phyloP scores from a whole-genome alignment of 2,797 vertebrate species.

The Gambelia wislizenii region DNA sequence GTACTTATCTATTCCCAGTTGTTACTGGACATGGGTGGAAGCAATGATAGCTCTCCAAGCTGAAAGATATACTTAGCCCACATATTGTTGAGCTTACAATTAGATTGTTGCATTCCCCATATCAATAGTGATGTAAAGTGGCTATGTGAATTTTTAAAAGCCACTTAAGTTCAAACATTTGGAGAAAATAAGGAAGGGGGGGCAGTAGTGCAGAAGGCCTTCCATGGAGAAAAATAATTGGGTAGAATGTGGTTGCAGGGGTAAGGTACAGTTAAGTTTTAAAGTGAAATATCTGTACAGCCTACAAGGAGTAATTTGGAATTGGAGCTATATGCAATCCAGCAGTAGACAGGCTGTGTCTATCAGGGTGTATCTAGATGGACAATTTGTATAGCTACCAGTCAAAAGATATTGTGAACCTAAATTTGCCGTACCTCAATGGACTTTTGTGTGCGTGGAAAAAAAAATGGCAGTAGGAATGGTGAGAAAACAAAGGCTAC shows the following conservation, averaged over 20 bases:
- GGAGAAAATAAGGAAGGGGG: background rate
- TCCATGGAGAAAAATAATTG: background rate
- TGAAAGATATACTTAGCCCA: background rate
- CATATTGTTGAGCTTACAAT: background rate
- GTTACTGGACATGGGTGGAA: background rate
- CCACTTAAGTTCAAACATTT: background rate
- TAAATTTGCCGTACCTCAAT: background rate
- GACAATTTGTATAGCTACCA: too few relatives aligned
- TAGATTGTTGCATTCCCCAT: background rate
- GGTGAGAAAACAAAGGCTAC: background rate
- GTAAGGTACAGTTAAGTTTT: background rate
- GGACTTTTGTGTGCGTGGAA: rapidly evolving
- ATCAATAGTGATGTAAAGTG: background rate
- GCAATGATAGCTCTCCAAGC: background rate
- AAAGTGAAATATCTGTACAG: background rate
- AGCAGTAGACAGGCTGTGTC: background rate
- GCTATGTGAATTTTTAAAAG: background rate
- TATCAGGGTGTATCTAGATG: background rate
- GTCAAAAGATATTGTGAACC: too few relatives aligned
- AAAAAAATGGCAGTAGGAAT: background rate
- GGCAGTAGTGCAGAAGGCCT: background rate
- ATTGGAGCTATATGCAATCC: background rate
- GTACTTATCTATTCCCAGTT: background rate
- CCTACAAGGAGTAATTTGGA: background rate
- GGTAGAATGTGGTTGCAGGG: too few relatives aligned